Evolutionary conservation across 2,888 invertebrate species (phyloP), one percentile per base, ranked within the genome.

Genomic region (Chrysodeixis includens): DNA sequence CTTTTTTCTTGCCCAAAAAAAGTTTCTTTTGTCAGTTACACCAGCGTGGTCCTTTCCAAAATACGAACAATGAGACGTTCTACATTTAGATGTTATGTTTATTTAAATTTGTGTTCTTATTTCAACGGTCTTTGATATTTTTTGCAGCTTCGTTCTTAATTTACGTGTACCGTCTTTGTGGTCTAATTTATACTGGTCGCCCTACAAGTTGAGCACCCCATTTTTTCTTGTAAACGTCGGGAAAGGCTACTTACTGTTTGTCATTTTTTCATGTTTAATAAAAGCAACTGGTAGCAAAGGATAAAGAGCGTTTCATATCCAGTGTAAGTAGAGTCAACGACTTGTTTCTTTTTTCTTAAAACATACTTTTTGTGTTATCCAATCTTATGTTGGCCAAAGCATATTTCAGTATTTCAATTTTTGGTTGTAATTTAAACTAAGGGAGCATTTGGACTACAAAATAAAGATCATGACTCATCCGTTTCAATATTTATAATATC

Each of bases 21-120:
- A 81, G 72, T 82, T 83, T 72, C 76, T 74, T 85, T 84, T 85
- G 86, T 82, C 81, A 85, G 83, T 83, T 82, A 81, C 78, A 74
- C 78, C 79, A 82, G 74, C 81, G 74, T 76, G 77, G 83, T 78
- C 71, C 79, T 79, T 80, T 79, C 73, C 62, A 71, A 82, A 83
- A 79, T 78, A 74, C 61, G 79, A 77, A 78, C 80, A 82, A 84
- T 78, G 76, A 76, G 79, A 78, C 71, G 59, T 70, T 76, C 56
- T 73, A 71, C 76, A 66, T 80, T 79, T 76, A 59, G 70, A 76
- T 69, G 69, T 79, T 71, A 78, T 79, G 76, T 82, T 83, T 79
- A 74, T 76, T 79, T 73, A 59, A 69, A 72, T 68, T 69, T 51
- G 56, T 66, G 58, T 76, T 72, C 62, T 62, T 61, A 56, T 76